Percentiles rank a stretch among this genome's conserved stretches.
phyloP scores from a whole-genome alignment of 1,140 invertebrate genomes.

The Cydia splendana region DNA sequence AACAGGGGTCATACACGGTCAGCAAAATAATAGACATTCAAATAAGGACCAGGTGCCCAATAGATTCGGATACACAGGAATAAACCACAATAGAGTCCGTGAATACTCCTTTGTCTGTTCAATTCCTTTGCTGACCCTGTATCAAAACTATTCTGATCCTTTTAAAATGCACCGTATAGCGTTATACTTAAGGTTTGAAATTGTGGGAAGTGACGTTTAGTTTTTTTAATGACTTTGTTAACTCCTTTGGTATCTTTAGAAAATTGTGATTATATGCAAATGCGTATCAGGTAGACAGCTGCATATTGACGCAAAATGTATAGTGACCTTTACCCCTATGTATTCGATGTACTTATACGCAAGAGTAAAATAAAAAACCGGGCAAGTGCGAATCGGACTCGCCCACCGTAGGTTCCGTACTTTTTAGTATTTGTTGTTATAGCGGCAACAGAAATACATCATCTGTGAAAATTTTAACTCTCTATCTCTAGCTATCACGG shows the following conservation, averaged over 20 bases:
- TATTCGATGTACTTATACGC: not conserved
- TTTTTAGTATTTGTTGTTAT: too few species aligned
- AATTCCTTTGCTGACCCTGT: constrained; percentile 44
- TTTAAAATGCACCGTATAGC: not conserved
- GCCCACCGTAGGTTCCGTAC: too few species aligned
- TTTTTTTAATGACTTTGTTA: constrained; percentile 45
- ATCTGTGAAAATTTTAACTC: too few species aligned
- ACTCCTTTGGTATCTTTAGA: constrained; percentile 43
- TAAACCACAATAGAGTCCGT: constrained; percentile 36
- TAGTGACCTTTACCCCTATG: not conserved
- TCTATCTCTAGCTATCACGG: too few species aligned
- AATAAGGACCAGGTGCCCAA: constrained; percentile 46
- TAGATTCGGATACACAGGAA: constrained; percentile 22
- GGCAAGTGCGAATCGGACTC: too few species aligned
- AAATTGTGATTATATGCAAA: constrained; percentile 44
- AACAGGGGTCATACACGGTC: constrained; percentile 32
- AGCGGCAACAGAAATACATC: too few species aligned
- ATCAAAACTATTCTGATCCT: constrained; percentile 33
- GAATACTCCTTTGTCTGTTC: constrained; percentile 36
- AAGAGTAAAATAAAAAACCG: too few species aligned
- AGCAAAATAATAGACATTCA: constrained; percentile 45
- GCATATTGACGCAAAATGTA: constrained; percentile 35
- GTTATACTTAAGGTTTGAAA: not conserved
- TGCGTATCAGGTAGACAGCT: constrained; percentile 62
- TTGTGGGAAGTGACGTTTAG: constrained; percentile 24